Conservation (phyloP, 2,888 invertebrate genomes). For the Bhutanitis thaidina region DNA sequence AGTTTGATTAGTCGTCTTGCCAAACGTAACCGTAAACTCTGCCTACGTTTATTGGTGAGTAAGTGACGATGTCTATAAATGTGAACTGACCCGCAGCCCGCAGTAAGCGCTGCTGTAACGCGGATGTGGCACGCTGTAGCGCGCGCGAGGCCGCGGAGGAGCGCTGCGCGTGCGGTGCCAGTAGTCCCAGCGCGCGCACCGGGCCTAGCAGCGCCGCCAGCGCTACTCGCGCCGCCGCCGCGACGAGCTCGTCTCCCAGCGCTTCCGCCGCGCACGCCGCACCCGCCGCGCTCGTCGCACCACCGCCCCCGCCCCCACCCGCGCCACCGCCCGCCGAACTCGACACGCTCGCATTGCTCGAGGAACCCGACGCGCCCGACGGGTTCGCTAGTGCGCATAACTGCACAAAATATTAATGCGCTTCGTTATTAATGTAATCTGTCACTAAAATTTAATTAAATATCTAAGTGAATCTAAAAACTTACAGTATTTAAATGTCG, state of each 20-base stretch:
- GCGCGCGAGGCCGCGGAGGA: slow-evolving; percentile 24
- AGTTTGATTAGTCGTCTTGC: too few relatives aligned
- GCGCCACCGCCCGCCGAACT: slow-evolving; percentile 6
- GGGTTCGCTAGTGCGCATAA: slow-evolving; percentile 9
- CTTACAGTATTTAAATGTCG: too few relatives aligned
- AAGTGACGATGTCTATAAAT: too few relatives aligned
- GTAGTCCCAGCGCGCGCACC: slow-evolving; percentile 44
- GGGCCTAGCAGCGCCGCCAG: slow-evolving; percentile 43
- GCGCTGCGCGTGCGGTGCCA: slow-evolving; percentile 31
- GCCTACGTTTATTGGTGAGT: too few relatives aligned
- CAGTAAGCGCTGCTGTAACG: slow-evolving; percentile 41
- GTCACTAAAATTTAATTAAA: too few relatives aligned
- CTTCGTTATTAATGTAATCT: too few relatives aligned
- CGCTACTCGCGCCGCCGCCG: slow-evolving; percentile 32
- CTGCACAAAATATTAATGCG: background rate
- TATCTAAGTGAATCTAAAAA: too few relatives aligned
- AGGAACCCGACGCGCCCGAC: slow-evolving; percentile 1
- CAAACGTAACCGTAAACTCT: too few relatives aligned
- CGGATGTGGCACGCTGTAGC: slow-evolving; percentile 30
- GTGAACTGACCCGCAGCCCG: slow-evolving; percentile 25
- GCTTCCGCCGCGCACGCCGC: slow-evolving; percentile 35
- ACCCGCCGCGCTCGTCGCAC: slow-evolving; percentile 23
- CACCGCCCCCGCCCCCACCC: slow-evolving; percentile 25
- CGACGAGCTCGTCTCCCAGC: slow-evolving; percentile 48
- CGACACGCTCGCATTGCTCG: slow-evolving; percentile 24